A percentile compares a stretch with the other conserved stretches of the same genome.
phyloP scores from a whole-genome alignment of 2,888 invertebrate genomes.

The Dolichopus griseipennis region DNA sequence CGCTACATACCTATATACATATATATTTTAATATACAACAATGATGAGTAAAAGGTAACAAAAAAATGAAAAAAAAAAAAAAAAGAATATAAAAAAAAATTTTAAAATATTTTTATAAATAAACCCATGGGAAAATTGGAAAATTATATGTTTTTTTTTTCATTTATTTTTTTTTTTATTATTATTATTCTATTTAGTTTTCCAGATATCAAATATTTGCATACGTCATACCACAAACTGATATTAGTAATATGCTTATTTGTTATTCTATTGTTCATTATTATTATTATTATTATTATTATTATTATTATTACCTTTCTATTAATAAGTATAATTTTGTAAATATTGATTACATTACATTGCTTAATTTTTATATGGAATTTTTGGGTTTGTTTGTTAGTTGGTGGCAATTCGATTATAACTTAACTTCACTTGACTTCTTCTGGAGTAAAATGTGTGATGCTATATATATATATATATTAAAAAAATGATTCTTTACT shows the following conservation, averaged over 20 bases:
- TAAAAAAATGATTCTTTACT: no score
- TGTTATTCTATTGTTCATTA: background rate
- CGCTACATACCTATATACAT: background rate
- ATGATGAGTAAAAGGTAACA: background rate
- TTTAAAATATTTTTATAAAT: background rate
- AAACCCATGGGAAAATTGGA: background rate
- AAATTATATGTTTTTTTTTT: background rate
- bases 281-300: background rate
- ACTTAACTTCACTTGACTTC: no score
- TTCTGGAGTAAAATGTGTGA: no score
- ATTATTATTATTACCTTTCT: no score
- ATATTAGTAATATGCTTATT: background rate
- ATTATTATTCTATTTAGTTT: background rate
- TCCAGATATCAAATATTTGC: background rate
- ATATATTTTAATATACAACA: background rate
- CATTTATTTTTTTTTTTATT: background rate
- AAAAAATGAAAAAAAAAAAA: no score
- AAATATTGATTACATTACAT: no score
- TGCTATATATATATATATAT: no score
- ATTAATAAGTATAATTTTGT: no score
- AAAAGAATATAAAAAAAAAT: no score
- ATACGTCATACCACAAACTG: constrained; percentile 4
- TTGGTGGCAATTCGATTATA: no score
- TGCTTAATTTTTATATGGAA: no score
- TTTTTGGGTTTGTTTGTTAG: no score